phyloP scores from a whole-genome alignment of 1,140 invertebrate genomes.

The Drosophila aff. region DNA sequence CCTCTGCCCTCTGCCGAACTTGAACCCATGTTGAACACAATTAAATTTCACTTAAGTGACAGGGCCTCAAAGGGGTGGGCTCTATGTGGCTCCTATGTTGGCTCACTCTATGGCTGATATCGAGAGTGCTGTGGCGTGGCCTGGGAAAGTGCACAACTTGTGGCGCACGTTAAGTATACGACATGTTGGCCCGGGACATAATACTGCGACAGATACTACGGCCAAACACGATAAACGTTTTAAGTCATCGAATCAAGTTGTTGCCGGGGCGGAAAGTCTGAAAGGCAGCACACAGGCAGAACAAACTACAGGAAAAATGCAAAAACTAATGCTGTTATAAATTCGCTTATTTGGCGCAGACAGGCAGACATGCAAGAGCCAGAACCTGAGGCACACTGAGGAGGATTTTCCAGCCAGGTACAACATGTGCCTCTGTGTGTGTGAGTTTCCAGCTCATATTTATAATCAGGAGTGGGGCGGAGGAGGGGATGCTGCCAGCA shows the following conservation, averaged over 20 bases:
- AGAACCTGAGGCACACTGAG: neutral
- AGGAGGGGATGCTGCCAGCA: slow-evolving; percentile 2
- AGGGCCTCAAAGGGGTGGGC: slow-evolving; percentile 1
- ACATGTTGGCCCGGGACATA: slow-evolving; percentile 28
- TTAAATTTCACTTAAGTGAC: slow-evolving; percentile 56
- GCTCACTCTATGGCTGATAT: slow-evolving; percentile 1
- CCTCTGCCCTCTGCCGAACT: neutral
- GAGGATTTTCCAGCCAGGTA: neutral
- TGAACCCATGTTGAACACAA: slow-evolving; percentile 53
- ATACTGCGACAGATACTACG: slow-evolving; percentile 18
- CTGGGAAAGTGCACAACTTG: slow-evolving; percentile 34
- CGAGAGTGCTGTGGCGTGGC: slow-evolving; percentile 6
- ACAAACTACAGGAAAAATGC: neutral
- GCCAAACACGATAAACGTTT: slow-evolving; percentile 65
- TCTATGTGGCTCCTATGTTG: neutral
- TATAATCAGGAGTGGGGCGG: slow-evolving; percentile 19
- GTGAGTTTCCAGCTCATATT: slow-evolving; percentile 19
- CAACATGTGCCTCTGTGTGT: neutral
- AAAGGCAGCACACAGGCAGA: neutral
- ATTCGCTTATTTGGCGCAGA: slow-evolving; percentile 41
- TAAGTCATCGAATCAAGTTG: slow-evolving; percentile 47
- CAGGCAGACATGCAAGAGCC: slow-evolving; percentile 44
- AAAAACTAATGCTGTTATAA: slow-evolving; percentile 40
- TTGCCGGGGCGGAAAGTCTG: neutral
- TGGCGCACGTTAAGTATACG: slow-evolving; percentile 60